Evolutionary conservation across 2,797 vertebrate genomes (phyloP).

Genomic region (Sebastes baramenuke): DNA sequence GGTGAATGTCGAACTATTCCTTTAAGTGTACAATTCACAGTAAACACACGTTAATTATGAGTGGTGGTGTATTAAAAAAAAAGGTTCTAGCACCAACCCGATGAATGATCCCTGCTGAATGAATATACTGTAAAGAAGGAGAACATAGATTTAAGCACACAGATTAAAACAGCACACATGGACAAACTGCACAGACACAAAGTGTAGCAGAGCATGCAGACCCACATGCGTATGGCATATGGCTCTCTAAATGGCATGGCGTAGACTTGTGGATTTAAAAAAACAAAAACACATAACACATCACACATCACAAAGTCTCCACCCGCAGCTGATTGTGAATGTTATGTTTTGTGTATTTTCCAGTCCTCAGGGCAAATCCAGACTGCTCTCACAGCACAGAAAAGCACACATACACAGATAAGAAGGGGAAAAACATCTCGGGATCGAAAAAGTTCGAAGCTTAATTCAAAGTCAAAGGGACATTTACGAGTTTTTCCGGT

Average conservation of each 20-base stretch:
- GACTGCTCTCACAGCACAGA: not conserved
- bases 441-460: not conserved
- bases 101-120: conserved; percentile 87
- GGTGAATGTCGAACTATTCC: not conserved
- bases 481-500: not conserved
- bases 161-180: not conserved
- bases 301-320: not conserved
- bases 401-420: not conserved
- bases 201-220: not conserved
- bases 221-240: not conserved
- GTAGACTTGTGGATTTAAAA: not conserved
- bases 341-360: not conserved
- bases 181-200: not conserved
- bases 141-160: not conserved
- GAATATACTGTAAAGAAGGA: conserved; percentile 82
- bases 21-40: not conserved
- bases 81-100: conserved; percentile 77
- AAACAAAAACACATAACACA: not conserved
- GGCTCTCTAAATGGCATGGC: not conserved
- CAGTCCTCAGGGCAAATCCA: not conserved
- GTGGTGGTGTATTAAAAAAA: not conserved
- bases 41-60: not conserved
- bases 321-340: not conserved
- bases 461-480: not conserved
- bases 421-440: not conserved